Conservation (phyloP, 2,113 vertebrate species). For the Geococcyx californianus region DNA sequence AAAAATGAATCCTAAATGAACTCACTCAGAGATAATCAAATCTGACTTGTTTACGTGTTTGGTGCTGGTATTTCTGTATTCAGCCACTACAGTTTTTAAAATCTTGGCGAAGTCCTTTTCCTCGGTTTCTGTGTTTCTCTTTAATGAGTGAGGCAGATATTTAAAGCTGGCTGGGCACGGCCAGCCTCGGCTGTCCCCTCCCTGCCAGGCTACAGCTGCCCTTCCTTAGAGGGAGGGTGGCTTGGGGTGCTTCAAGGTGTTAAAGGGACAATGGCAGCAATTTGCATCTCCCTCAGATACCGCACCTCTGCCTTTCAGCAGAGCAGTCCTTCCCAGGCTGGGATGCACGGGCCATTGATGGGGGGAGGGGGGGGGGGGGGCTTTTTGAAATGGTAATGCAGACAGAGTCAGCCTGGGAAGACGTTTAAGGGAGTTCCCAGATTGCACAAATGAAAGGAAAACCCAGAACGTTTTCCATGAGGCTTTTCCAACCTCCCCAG, state of each 20-base stretch:
- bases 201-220: background rate
- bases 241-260: background rate
- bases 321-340: background rate
- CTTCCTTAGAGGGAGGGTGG: background rate
- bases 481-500: background rate
- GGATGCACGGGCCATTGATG: background rate
- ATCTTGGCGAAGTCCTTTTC: conserved; percentile 44
- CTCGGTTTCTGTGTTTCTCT: conserved; percentile 57
- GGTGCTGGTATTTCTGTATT: conserved; percentile 59
- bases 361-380: background rate
- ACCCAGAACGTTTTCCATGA: background rate
- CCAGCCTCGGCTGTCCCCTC: conserved; percentile 60
- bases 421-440: conserved; percentile 2
- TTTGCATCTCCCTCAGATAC: no score
- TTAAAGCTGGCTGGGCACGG: conserved; percentile 37
- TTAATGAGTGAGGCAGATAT: conserved; percentile 60
- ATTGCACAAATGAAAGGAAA: background rate
- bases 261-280: background rate
- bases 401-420: background rate
- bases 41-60: conserved; percentile 73
- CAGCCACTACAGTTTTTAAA: conserved; percentile 58
- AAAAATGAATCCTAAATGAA: conserved; percentile 54
- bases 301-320: background rate
- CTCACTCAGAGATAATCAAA: conserved; percentile 64
- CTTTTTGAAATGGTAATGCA: conserved; percentile 36